Percentiles rank a stretch among this genome's conserved stretches.
phyloP scores from a whole-genome alignment of 2,888 invertebrate genomes.

The Mesorhabditis spiculigera region DNA sequence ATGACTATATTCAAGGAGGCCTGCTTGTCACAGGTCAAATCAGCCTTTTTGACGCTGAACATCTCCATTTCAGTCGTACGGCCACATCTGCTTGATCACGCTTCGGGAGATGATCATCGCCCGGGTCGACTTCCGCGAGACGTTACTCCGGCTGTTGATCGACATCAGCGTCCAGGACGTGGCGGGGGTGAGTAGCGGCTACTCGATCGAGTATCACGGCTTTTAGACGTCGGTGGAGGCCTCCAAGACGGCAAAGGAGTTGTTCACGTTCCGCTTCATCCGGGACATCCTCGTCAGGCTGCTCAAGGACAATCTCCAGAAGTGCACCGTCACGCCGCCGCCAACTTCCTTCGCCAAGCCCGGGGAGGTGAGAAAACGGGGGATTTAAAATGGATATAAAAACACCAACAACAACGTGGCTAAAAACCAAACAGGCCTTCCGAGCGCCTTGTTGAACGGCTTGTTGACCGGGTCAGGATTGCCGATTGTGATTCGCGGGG shows the following conservation, averaged over 20 bases:
- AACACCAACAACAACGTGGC: too few relatives aligned
- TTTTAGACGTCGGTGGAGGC: constrained; percentile 71
- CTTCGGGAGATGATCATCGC: constrained; percentile 80
- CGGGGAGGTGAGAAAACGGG: too few relatives aligned
- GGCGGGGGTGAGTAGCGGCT: too few relatives aligned
- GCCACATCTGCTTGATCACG: constrained; percentile 75
- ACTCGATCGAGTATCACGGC: constrained; percentile 7
- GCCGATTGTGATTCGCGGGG: too few relatives aligned
- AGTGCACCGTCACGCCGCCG: constrained; percentile 22
- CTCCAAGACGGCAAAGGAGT: constrained; percentile 71
- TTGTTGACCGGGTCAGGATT: too few relatives aligned
- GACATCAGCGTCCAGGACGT: constrained; percentile 70
- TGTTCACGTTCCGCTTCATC: constrained; percentile 72
- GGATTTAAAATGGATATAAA: too few relatives aligned
- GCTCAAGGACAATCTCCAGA: constrained; percentile 28
- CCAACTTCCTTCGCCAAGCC: constrained; percentile 10
- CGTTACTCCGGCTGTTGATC: constrained; percentile 76
- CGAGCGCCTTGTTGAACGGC: too few relatives aligned
- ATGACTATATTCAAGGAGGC: constrained; percentile 76
- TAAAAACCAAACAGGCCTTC: too few relatives aligned
- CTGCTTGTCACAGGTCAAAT: constrained; percentile 66
- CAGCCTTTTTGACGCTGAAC: neutral
- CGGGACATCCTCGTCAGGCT: constrained; percentile 68
- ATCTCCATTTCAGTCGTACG: constrained; percentile 60
- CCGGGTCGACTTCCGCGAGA: constrained; percentile 77